Conservation (phyloP, 2,888 invertebrate species). For the Oscheius sp. region DNA sequence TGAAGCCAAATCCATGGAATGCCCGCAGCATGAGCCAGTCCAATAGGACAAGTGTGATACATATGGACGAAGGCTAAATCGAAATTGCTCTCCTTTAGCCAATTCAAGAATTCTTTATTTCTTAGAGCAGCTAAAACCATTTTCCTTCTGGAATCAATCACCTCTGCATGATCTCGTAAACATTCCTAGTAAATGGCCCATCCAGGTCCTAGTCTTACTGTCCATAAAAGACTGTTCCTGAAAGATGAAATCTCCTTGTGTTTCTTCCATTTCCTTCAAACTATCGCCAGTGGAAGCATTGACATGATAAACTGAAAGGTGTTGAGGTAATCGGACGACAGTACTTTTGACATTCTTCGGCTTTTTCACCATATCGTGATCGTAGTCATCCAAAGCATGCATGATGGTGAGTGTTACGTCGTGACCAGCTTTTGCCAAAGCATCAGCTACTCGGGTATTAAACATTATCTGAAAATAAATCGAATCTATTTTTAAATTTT, state of each 20-base stretch:
- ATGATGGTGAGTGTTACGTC: constrained; percentile 53
- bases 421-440: constrained; percentile 53
- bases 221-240: constrained; percentile 8
- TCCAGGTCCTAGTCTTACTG: not conserved
- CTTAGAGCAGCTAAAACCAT: constrained; percentile 25
- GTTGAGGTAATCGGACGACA: not conserved
- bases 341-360: constrained; percentile 25
- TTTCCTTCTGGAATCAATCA: not conserved
- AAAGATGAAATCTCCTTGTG: constrained; percentile 4
- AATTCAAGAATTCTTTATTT: constrained; percentile 46
- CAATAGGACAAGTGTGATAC: constrained; percentile 58
- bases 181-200: not conserved
- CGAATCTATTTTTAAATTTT: not conserved
- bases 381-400: constrained; percentile 23
- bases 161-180: constrained; percentile 2
- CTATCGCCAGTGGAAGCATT: constrained; percentile 14
- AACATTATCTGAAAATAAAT: constrained; percentile 48
- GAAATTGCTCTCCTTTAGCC: constrained; percentile 52
- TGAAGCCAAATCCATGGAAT: constrained; percentile 65
- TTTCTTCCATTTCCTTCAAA: constrained; percentile 6
- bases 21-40: constrained; percentile 54
- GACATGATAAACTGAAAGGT: constrained; percentile 18
- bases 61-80: constrained; percentile 63
- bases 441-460: constrained; percentile 50
- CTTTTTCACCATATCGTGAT: constrained; percentile 19